These are phyloP conservation scores for Halictus quadricinctus DNA, from an alignment of 2,888 invertebrate genomes.

Conservation along the genomic window DNA sequence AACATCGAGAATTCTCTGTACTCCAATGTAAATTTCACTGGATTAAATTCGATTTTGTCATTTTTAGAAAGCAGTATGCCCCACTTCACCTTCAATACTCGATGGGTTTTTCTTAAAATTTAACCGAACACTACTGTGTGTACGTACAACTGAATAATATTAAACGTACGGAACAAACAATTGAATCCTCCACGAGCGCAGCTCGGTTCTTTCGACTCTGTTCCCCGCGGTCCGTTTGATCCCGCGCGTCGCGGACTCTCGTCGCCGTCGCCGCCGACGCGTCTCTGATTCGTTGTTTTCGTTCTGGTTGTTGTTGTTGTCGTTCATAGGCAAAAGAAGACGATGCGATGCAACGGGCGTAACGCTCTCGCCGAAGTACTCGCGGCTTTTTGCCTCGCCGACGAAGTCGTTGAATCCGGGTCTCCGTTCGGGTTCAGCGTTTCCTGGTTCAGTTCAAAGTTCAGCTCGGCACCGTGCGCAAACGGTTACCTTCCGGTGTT, in stretches of 20 bases:
- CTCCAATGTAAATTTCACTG: too few species aligned
- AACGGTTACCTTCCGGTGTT: constrained; percentile 3
- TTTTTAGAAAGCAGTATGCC: too few species aligned
- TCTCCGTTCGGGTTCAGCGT: background rate
- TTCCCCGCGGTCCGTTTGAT: background rate
- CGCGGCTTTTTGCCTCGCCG: background rate
- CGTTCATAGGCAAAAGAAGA: constrained; percentile 9
- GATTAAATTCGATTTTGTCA: too few species aligned
- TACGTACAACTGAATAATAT: background rate
- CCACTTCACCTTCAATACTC: too few species aligned
- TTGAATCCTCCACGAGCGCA: background rate
- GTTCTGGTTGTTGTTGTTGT: background rate
- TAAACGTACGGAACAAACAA: background rate
- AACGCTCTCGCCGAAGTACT: background rate
- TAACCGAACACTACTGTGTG: background rate
- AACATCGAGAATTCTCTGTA: too few species aligned
- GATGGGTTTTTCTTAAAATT: too few species aligned
- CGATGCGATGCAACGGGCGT: constrained; percentile 12
- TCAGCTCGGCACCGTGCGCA: background rate
- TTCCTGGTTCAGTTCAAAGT: background rate
- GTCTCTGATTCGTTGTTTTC: constrained; percentile 12
- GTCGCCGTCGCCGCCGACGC: constrained; percentile 31
- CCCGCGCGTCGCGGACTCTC: background rate
- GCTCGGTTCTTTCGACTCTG: background rate
- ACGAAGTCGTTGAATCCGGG: background rate